Base-by-base conservation (phyloP, 2,797 vertebrate genomes). In the Enoplosus armatus region DNA sequence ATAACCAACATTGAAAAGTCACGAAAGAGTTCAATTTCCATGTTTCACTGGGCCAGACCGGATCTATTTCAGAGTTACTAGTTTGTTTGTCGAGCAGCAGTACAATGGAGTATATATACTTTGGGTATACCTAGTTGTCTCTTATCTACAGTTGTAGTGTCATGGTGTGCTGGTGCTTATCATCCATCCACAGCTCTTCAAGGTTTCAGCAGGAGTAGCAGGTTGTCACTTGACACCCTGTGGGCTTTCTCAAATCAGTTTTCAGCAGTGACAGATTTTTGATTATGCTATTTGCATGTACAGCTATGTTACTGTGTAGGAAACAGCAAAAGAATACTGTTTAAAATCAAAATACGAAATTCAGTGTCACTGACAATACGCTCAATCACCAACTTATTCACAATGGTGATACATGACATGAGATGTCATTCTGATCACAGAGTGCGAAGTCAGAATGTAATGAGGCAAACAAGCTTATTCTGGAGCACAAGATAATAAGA, bases 141-240 rank as follows among this genome's bases (percentile, higher is more conserved):
- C 66, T 89, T 88, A 87, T 89, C 80, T 79, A 22, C 56, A 62
- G 75, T 26, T 85, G 72, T 83, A 75, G 81, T 54, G 63, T 89
- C 80, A 78, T 69, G 80, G 79, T 77, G 83, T 75, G 76, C 64
- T 69, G 73, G 68, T 69, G 69, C 82, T 89, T 88, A 88, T 89
- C 75, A 65, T 85, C 65, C 62, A 56, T 88, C 90, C 81, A 56
- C 73, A 72, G 62, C 79, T 85, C 85, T 71, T 90, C 71, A 71
- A 70, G 77, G 85, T 80, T 84, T 82, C 72, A 81, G 62, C 75
- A 60, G 64, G 70, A 79, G 67, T 65, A 74, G 72, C 74, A 63
- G 77, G 71, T 79, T 74, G 79, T 89, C 79, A 74, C 67, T 76
- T 29, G 68, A 84, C 73, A 71, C 61, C 83, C 61, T 77, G 48